Base-by-base conservation (phyloP, 2,113 vertebrate genomes). In the Urocynchramus pylzowi region DNA sequence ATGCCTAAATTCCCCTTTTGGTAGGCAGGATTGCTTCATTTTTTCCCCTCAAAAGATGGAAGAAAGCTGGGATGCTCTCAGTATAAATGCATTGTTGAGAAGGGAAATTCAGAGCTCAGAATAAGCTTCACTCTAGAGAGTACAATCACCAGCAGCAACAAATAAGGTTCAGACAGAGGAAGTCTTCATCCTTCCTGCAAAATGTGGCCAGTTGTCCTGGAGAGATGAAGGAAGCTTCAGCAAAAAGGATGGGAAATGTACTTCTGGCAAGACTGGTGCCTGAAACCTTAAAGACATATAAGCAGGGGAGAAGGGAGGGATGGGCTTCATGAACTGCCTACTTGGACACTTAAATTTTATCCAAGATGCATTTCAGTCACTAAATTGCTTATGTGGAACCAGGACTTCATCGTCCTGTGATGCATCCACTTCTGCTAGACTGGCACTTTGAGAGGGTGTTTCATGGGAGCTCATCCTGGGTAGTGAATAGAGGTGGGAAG, bases 171-270 rank as follows among this genome's bases (percentile, higher is more conserved):
- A 73, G 52, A 23, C 11, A 71, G 31, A 60, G 31, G 67, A 91
- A 64, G 11, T 24, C 28, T 73, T 67, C 63, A 24, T 41, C 63
- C 45, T 41, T 8, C 47, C 70, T 61, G 22, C 2, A 4, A 60
- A 75, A 68, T 6, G 8, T 18, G 21, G 33, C 24, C 65, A n/a
- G 11, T 3, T 76, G 37, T 47, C 0, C 0, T 2, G 12, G 6
- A 73, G 26, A 79, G 49, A 88, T 33, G 16, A 85, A 75, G 59
- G 41, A 61, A 94, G 19, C 26, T 84, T 84, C 73, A 87, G 39
- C 31, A 27, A 15, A 73, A 90, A 77, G 10, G 21, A 24, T 71
- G 41, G 10, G 6, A 70, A 84, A 74, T 18, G 6, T 54, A 59
- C 19, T 84, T 78, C 33, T 31, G 47, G 50, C 41, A 26, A 83